A percentile compares a stretch with the other conserved stretches of the same genome.
Evolutionary conservation across 2,888 invertebrate species (phyloP).

Genomic region (Marasmarcha lunaedactyla): DNA sequence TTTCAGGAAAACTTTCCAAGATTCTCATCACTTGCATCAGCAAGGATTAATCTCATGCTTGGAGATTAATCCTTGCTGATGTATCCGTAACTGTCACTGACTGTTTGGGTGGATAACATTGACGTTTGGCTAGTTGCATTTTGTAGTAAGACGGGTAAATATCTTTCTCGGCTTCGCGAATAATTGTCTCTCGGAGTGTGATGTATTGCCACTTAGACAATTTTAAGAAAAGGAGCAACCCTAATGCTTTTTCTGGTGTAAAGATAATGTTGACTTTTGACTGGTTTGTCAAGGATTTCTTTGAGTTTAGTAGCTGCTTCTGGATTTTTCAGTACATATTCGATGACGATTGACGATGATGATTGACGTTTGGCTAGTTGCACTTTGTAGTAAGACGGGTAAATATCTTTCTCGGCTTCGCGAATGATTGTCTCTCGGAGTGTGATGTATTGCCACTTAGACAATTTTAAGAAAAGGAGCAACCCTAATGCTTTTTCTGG

Average conservation of each 20-base stretch:
- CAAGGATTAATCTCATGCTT: conserved; percentile 7
- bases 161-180: neutral
- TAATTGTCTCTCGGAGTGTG: conserved; percentile 4
- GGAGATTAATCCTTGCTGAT: conserved; percentile 8
- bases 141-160: conserved; percentile 6
- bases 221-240: conserved; percentile 1
- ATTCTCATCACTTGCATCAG: neutral
- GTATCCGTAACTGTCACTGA: conserved; percentile 4
- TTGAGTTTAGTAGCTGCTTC: conserved; percentile 1
- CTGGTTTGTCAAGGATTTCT: neutral
- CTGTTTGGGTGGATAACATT: conserved; percentile 6
- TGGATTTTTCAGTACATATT: conserved; percentile 1
- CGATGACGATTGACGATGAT: too few species aligned
- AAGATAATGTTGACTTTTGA: neutral
- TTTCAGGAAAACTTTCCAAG: neutral
- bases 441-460: too few species aligned
- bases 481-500: too few species aligned
- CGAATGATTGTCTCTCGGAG: conserved; percentile 4
- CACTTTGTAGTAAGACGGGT: too few species aligned
- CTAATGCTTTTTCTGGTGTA: conserved; percentile 5
- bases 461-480: too few species aligned
- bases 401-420: neutral
- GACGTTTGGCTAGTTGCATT: conserved; percentile 4
- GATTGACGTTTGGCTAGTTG: too few species aligned
- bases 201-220: conserved; percentile 6